A percentile compares a stretch with the other conserved stretches of the same genome.
phyloP scores from a whole-genome alignment of 2,113 vertebrate genomes.

The Synodontis membranacea region DNA sequence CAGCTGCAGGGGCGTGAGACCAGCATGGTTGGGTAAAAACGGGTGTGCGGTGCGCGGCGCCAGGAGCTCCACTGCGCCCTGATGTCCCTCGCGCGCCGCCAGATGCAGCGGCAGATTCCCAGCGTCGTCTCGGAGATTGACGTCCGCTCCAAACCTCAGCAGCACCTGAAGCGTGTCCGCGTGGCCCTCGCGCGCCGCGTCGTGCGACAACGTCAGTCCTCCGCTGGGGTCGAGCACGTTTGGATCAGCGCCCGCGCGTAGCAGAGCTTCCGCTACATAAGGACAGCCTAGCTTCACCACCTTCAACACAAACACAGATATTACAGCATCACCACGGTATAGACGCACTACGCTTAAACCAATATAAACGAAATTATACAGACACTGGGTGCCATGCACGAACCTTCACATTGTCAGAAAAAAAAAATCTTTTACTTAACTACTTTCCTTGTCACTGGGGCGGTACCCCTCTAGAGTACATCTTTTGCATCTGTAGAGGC shows the following conservation, averaged over 20 bases:
- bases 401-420: neutral
- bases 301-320: conserved; percentile 59
- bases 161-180: conserved; percentile 78
- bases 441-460: neutral
- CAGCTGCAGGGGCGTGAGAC: conserved; percentile 77
- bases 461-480: neutral
- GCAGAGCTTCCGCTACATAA: conserved; percentile 73
- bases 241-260: conserved; percentile 78
- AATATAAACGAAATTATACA: neutral
- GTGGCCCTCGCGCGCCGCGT: conserved; percentile 88
- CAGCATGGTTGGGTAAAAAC: conserved; percentile 69
- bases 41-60: conserved; percentile 67
- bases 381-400: neutral
- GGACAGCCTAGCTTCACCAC: conserved; percentile 84
- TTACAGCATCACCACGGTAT: neutral
- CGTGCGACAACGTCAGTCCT: conserved; percentile 84
- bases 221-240: conserved; percentile 76
- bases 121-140: conserved; percentile 77
- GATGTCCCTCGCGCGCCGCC: conserved; percentile 82
- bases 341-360: neutral
- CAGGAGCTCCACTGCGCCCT: conserved; percentile 77
- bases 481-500: neutral
- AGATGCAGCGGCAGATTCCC: conserved; percentile 89
- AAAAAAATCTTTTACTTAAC: neutral
- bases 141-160: conserved; percentile 77